Conservation (phyloP, 1,140 invertebrate genomes). For the Magallana gigas region DNA sequence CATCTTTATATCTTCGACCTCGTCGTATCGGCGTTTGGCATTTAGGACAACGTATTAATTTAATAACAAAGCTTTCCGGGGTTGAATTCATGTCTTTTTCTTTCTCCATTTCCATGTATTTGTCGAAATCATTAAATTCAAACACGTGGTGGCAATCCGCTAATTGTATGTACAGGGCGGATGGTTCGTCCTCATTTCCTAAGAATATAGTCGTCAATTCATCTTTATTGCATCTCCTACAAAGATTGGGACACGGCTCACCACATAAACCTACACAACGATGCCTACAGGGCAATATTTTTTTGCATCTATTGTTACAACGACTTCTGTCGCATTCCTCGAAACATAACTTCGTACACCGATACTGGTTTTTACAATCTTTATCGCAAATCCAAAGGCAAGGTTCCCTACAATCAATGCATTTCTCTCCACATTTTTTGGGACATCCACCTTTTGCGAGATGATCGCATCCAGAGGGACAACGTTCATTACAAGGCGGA, state of each 20-base stretch:
- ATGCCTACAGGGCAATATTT: slow-evolving; percentile 82
- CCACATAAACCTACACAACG: slow-evolving; percentile 82
- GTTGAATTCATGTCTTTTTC: slow-evolving; percentile 69
- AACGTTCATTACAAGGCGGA: slow-evolving; percentile 82
- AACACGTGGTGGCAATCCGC: slow-evolving; percentile 66
- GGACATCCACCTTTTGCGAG: slow-evolving; percentile 66
- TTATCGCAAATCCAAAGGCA: slow-evolving; percentile 81
- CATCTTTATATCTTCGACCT: slow-evolving; percentile 83
- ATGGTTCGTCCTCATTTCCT: slow-evolving; percentile 77
- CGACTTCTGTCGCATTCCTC: slow-evolving; percentile 82
- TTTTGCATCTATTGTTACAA: slow-evolving; percentile 78
- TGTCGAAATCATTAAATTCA: slow-evolving; percentile 65
- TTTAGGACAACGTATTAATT: slow-evolving; percentile 83
- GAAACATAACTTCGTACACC: slow-evolving; percentile 82
- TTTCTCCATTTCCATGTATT: slow-evolving; percentile 79
- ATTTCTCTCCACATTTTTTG: slow-evolving; percentile 83
- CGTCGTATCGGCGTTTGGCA: slow-evolving; percentile 84
- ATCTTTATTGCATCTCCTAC: slow-evolving; percentile 67
- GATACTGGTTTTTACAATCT: slow-evolving; percentile 81
- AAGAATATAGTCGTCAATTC: slow-evolving; percentile 82
- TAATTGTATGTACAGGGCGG: slow-evolving; percentile 65
- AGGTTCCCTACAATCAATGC: slow-evolving; percentile 81
- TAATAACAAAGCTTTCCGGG: slow-evolving; percentile 74
- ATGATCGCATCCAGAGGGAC: slow-evolving; percentile 80
- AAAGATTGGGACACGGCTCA: slow-evolving; percentile 83